Percentiles rank a stretch among this genome's conserved stretches.
Evolutionary conservation across 2,888 invertebrate genomes (phyloP).

Genomic region (Dasypogon diadema): DNA sequence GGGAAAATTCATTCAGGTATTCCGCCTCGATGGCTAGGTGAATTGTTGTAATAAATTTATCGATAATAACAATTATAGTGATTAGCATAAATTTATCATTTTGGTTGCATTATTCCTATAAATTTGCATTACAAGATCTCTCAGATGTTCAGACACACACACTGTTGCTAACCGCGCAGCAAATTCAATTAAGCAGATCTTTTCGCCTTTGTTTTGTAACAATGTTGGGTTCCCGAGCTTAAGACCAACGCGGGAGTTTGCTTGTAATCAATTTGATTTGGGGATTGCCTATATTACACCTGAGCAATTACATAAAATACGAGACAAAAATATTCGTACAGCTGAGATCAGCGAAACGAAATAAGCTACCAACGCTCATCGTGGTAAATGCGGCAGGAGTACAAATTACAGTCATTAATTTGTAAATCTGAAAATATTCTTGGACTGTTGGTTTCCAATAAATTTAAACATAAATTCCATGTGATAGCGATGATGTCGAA

Average conservation of each 20-base stretch:
- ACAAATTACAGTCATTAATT: too few species aligned
- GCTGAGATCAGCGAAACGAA: background rate
- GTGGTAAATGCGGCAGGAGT: too few species aligned
- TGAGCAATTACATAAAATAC: conserved; percentile 23
- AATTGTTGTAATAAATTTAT: conserved; percentile 52
- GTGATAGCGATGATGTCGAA: too few species aligned
- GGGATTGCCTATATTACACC: conserved; percentile 20
- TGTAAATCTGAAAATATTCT: too few species aligned
- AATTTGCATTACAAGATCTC: conserved; percentile 45
- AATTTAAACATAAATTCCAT: too few species aligned
- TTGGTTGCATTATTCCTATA: conserved; percentile 51
- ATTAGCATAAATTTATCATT: conserved; percentile 53
- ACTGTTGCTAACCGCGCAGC: conserved; percentile 25
- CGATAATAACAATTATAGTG: conserved; percentile 53
- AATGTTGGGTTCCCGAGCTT: background rate
- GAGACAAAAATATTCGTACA: conserved; percentile 6
- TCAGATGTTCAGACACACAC: background rate
- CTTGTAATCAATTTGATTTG: conserved; percentile 29
- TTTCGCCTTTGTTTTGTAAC: conserved; percentile 36
- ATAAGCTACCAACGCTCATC: too few species aligned
- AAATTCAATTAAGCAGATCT: conserved; percentile 40
- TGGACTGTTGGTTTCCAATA: too few species aligned
- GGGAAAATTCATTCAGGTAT: conserved; percentile 49
- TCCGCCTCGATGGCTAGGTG: conserved; percentile 45
- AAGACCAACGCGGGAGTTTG: background rate